Evolutionary conservation across 2,888 invertebrate species (phyloP), one percentile per base, ranked within the genome.

Genomic region (Megastigmus dorsalis): DNA sequence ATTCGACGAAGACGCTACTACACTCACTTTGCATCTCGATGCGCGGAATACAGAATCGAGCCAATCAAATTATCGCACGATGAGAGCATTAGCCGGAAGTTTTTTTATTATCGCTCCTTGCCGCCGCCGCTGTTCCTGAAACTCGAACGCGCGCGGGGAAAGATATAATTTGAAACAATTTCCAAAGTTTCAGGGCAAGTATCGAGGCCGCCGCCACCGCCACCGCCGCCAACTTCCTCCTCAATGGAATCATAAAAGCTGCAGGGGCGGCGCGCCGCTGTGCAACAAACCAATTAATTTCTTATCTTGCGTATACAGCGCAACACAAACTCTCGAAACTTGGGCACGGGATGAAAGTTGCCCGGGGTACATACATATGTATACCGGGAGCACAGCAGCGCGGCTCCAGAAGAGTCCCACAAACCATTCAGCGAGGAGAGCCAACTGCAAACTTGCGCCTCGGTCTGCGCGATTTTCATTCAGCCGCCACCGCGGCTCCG

Each of bases 261-360:
- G 23, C 1, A 7, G 4, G 20, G n/a, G 28, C 30, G 6, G 13
- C n/a, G 13, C 48, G 20, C n/a, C 48, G 26, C n/a, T 5, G 4
- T n/a, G n/a, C n/a, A n/a, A 15, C 18, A 28, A 60, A 6, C 20
- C 45, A 59, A 57, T 41, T 41, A 15, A 26, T 60, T 38, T 60
- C 26, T 41, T 43, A 28, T 60, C n/a, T 23, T 15, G 3, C 26
- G 7, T 3, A n/a, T 2, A 54, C 13, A 38, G 13, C 18, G 20
- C 7, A n/a, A 54, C n/a, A 18, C 23, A 10, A 9, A 26, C 10
- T 5, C 55, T 20, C 36, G 26, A 28, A 57, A 43, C 59, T 59
- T 54, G n/a, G n/a, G n/a, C n/a, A 43, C 15, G 28, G n/a, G n/a
- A 43, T 28, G 28, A 43, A 59, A 59, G 43, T 59, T 41, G n/a